phyloP scores from a whole-genome alignment of 2,113 vertebrate species.

The Brachionichthys hirsutus region DNA sequence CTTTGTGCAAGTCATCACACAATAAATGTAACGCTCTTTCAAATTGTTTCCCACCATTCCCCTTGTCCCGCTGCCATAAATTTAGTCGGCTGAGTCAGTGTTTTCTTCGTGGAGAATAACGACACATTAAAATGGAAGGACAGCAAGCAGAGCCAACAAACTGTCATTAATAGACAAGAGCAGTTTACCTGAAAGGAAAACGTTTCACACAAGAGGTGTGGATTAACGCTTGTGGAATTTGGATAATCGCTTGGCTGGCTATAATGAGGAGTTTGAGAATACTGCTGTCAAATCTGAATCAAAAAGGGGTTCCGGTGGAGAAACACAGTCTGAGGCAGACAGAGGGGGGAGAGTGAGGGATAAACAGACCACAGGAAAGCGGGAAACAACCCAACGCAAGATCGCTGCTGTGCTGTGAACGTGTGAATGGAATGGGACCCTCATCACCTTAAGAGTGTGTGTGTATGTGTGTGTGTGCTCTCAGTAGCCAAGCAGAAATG shows the following conservation, averaged over 20 bases:
- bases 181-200: neutral
- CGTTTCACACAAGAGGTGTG: neutral
- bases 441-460: constrained; percentile 2
- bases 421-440: too few relatives aligned
- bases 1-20: neutral
- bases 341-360: neutral
- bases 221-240: neutral
- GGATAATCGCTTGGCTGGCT: neutral
- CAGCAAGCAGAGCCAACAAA: neutral
- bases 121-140: constrained; percentile 7
- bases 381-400: neutral
- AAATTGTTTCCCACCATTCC: neutral
- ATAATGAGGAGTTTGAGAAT: neutral
- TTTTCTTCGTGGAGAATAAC: neutral
- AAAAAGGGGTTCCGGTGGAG: neutral
- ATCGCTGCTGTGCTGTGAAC: neutral
- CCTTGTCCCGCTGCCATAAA: neutral
- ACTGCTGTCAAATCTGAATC: neutral
- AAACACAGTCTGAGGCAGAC: neutral
- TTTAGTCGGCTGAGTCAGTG: neutral
- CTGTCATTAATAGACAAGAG: constrained; percentile 1
- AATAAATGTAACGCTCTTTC: too few relatives aligned
- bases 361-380: too few relatives aligned
- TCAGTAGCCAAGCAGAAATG: too few relatives aligned
- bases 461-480: neutral